Base-by-base conservation (phyloP, 2,797 vertebrate species). In the Myiotriccus ornatus region DNA sequence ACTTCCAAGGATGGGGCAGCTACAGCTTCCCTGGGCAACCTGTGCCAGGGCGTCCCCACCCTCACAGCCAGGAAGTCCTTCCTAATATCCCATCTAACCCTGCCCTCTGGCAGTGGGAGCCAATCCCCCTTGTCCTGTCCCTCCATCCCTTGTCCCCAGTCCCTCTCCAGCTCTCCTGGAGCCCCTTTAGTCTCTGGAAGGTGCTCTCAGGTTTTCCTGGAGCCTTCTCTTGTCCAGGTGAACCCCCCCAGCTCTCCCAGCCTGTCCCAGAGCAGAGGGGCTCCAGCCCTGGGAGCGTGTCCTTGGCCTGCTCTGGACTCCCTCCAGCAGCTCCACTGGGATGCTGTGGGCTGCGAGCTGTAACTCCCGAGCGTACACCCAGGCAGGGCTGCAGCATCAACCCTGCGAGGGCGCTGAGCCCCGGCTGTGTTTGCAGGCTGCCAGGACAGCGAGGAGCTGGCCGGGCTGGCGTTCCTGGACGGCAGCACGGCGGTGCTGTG, bases 391-490 rank as follows among this genome's bases (percentile, higher is more conserved):
- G 23, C 50, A 15, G 8, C 16, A 27, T 19, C 20, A 28, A 15
- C n/a, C 32, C 4, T 1, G 4, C 50, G 7, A 7, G 4, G 4
- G 50, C 2, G 73, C 32, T 37, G 53, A 14, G 30, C 28, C 17
- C 15, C 7, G 19, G 49, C 43, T 76, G 22, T 84, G 32, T 62
- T 25, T 43, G 10, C 18, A 89, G 90, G 41, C 69, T 90, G 44
- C 41, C 64, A 74, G 9, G 91, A 77, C 7, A n/a, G 86, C 0
- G 98, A 99, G 43, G 84, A 95, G 44, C 96, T 99, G 35, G 98
- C 98, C 1, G 95, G 97, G 28, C 81, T 99, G 47, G 96, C 98
- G 18, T 99, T 98, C 65, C 78, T 99, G 79, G 97, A 96, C 2
- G 68, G 95, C 32, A 21, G 84, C 10, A 97, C 97, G 1, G 97